Evolutionary conservation across 2,888 invertebrate genomes (phyloP), one percentile per base, ranked within the genome.

Genomic region (Crematogaster levior): DNA sequence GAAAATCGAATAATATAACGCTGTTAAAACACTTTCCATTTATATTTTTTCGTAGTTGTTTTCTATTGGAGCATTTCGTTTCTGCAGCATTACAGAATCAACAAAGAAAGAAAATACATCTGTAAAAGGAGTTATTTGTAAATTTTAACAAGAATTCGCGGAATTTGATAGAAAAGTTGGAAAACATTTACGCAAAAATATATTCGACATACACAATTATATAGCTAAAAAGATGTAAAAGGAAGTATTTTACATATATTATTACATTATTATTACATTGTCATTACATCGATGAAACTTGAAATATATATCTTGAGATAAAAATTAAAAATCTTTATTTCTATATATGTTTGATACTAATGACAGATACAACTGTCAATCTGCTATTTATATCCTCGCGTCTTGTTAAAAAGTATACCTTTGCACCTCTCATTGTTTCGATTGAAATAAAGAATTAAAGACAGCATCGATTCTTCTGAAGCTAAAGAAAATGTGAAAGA

Each of bases 21-120:
- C 46, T 27, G 12, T 60, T 10, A 24, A 30, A 21, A 46, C 10
- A 46, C 5, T 4, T 74, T 56, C 46, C 58, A 84, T 86, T 27
- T 7, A 3, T 9, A 12, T 58, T 65, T 34, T n/a, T 40, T 40
- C 12, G 40, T 51, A 18, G 30, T 18, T 37, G 27, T 27, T 46
- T 65, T 15, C n/a, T 48, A 15, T 34, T 9, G 7, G 5, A 34
- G 37, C 7, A 70, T 24, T 53, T 70, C 5, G 9, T 15, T 53
- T 7, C n/a, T 18, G 1, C 1, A 34, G 21, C 21, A 30, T 68
- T 34, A 21, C 21, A 37, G 15, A 53, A 4, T 58, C 7, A 15
- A 46, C 10, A 1, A 10, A 43, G 7, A 3, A 51, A 21, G 3
- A n/a, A 27, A 37, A 51, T 53, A 43, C 9, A n/a, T 61, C 6